Base-by-base conservation (phyloP, 2,797 vertebrate species). In the Lithobates sylvaticus region DNA sequence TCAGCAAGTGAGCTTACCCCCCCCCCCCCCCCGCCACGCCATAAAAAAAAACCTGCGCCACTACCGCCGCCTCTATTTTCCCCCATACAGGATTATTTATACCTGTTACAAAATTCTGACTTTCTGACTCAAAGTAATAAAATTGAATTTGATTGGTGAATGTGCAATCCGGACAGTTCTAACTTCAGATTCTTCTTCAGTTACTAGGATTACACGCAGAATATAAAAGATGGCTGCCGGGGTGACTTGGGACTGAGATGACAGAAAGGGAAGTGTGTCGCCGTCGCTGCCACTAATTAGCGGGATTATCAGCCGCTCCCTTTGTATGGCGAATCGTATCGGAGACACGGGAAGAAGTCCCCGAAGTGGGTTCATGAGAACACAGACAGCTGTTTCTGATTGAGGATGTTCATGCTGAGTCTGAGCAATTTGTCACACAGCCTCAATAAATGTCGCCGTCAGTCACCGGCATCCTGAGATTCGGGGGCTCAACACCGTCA, bases 361-460 rank as follows among this genome's bases (percentile, higher is more conserved):
- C 76, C 29, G 21, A 84, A 68, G 83, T 64, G 75, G 58, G 54
- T 80, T 80, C 75, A 85, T 85, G 65, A 74, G 65, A 54, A 18
- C 78, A 74, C 64, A 68, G n/a, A 71, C 69, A 65, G 39, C 70
- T 47, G 39, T 75, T 79, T 44, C 42, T 34, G 26, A 29, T 80
- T 39, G 58, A 68, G 23, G 77, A 80, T 36, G 42, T 42, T 68
- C 34, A 32, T 44, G 26, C 23, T 3, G 39, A 32, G 58, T 68
- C 34, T 32, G 13, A 72, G 69, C n/a, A 61, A 42, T 16, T 78
- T 78, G 67, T 84, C 68, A 72, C 23, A 29, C 7, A 29, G 75
- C 15, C 75, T 78, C 78, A 84, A 72, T 84, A 85, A 47, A 47
- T n/a, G 75, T 7, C 9, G 1, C 76, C 42, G 74, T 29, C 54